phyloP scores from a whole-genome alignment of 1,140 invertebrate species.

The Mizuhopecten yessoensis region DNA sequence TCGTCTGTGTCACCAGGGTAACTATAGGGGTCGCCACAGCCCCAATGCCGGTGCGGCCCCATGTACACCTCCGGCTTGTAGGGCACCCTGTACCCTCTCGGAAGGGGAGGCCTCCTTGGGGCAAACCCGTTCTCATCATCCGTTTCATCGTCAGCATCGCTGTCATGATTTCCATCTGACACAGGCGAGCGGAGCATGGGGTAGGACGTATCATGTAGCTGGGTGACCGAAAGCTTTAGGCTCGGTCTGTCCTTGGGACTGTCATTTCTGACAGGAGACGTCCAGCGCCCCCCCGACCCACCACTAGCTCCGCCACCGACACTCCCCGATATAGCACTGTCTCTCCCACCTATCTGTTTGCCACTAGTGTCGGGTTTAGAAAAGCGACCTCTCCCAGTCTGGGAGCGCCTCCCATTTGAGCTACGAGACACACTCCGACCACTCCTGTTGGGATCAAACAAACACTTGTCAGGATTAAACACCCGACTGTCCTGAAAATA shows the following conservation, averaged over 20 bases:
- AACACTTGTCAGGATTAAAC: constrained; percentile 50
- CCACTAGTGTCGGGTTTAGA: not conserved
- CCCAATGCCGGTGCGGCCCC: constrained; percentile 28
- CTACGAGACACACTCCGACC: constrained; percentile 34
- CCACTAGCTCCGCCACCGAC: not conserved
- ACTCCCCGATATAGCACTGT: not conserved
- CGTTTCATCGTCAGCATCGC: constrained; percentile 44
- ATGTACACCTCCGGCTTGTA: constrained; percentile 34
- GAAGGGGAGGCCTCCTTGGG: constrained; percentile 60
- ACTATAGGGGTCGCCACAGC: constrained; percentile 59
- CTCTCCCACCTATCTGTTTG: not conserved
- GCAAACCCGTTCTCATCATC: constrained; percentile 64
- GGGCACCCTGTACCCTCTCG: constrained; percentile 53
- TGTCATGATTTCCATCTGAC: not conserved
- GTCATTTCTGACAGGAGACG: not conserved
- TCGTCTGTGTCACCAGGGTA: constrained; percentile 70
- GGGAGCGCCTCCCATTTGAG: not conserved
- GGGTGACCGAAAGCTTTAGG: constrained; percentile 5
- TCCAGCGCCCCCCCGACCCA: not conserved
- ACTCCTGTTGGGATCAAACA: constrained; percentile 53
- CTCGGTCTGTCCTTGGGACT: not conserved
- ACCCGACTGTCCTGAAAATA: constrained; percentile 53
- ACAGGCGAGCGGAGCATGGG: not conserved
- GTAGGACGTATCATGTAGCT: not conserved
- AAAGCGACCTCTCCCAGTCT: constrained; percentile 19